Conservation (phyloP, 2,888 invertebrate species). For the Nomada hirtipes region DNA sequence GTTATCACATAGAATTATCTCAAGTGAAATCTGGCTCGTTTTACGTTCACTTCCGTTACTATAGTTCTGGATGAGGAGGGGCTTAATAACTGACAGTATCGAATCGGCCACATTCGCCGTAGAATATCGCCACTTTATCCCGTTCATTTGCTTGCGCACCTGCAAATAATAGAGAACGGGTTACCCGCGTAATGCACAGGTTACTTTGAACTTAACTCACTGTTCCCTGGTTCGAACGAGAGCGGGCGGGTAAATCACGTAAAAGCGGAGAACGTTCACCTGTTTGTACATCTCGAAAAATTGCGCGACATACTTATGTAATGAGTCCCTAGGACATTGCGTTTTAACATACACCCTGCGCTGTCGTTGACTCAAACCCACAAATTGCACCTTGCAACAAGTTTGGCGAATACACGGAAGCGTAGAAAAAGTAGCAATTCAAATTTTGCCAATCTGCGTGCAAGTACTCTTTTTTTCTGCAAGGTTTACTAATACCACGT, state of each 20-base stretch:
- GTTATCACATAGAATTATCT: neutral
- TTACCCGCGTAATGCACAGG: conserved; percentile 49
- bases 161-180: conserved; percentile 64
- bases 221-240: conserved; percentile 23
- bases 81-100: conserved; percentile 21
- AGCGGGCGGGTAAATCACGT: conserved; percentile 52
- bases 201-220: conserved; percentile 36
- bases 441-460: too few relatives aligned
- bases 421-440: too few relatives aligned
- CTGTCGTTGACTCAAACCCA: neutral
- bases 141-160: conserved; percentile 51
- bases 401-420: neutral
- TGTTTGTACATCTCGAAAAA: conserved; percentile 33
- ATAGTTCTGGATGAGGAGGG: conserved; percentile 7
- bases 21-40: conserved; percentile 2
- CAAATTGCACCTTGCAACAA: neutral
- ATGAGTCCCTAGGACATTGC: conserved; percentile 2
- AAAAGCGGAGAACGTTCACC: conserved; percentile 31
- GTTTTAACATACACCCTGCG: neutral
- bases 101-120: conserved; percentile 29
- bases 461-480: too few relatives aligned
- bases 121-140: conserved; percentile 49
- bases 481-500: too few relatives aligned
- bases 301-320: conserved; percentile 25
- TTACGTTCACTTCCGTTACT: conserved; percentile 5